Evolutionary conservation across 2,888 invertebrate genomes (phyloP), one percentile per base, ranked within the genome.

Genomic region (Clusia tigrina): DNA sequence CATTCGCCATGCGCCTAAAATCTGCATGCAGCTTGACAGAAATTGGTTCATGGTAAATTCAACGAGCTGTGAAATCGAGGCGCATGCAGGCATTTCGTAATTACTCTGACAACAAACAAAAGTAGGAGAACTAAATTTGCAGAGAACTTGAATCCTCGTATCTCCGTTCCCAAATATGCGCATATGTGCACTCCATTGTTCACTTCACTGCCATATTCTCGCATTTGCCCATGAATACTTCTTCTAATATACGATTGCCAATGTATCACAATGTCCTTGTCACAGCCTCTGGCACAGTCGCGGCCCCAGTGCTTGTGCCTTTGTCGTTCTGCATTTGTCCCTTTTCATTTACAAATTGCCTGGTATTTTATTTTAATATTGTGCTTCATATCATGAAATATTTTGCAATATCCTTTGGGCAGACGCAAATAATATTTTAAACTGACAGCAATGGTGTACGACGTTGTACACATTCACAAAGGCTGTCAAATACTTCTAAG

Each of bases 381-480:
- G 46, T 42, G 42, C 46, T n/a, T n/a, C n/a, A n/a, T n/a, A n/a
- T n/a, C n/a, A n/a, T 56, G 46, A 42, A 42, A 56, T 56, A 56
- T 56, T 23, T 42, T 38, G 2, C 22, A 42, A 56, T 56, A 56
- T 38, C 56, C 56, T 23, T 42, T 38, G 56, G 56, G 56, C 15
- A 26, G n/a, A n/a, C n/a, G n/a, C n/a, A n/a, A n/a, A n/a, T n/a
- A n/a, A n/a, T n/a, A n/a, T n/a, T n/a, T n/a, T n/a, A n/a, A n/a
- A n/a, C n/a, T n/a, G n/a, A n/a, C n/a, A n/a, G n/a, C n/a, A n/a
- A n/a, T n/a, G n/a, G n/a, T n/a, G n/a, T n/a, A n/a, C n/a, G n/a
- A n/a, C n/a, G n/a, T n/a, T n/a, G n/a, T n/a, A n/a, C n/a, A n/a
- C n/a, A n/a, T n/a, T n/a, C n/a, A n/a, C n/a, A n/a, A n/a, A n/a